A percentile compares a stretch with the other conserved stretches of the same genome.
phyloP scores from a whole-genome alignment of 2,113 vertebrate genomes.

The Microcebus ravelobensis region DNA sequence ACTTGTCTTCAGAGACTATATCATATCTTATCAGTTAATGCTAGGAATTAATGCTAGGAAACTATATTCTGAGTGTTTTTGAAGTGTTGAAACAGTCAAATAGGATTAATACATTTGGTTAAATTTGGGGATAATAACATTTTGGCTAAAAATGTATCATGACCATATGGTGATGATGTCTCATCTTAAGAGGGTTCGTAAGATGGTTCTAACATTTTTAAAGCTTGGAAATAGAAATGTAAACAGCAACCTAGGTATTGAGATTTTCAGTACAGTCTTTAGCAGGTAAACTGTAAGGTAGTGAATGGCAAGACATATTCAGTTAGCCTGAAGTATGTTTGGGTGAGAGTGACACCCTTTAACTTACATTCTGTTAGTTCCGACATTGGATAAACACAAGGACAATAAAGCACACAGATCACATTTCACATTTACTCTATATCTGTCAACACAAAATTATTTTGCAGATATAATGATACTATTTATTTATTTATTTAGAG shows the following conservation, averaged over 20 bases:
- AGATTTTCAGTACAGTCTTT: neutral
- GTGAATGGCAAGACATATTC: neutral
- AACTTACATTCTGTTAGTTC: neutral
- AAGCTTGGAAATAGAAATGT: neutral
- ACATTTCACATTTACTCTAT: neutral
- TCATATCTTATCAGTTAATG: neutral
- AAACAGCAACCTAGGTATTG: neutral
- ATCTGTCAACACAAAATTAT: neutral
- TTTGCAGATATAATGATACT: neutral
- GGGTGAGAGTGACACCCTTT: neutral
- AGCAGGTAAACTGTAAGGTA: neutral
- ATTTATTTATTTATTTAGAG: no score
- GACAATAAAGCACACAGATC: neutral
- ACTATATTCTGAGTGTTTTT: neutral
- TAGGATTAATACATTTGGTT: neutral
- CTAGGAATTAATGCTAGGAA: neutral
- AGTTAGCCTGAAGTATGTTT: neutral
- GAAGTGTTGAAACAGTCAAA: neutral
- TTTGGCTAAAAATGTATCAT: neutral
- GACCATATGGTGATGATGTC: neutral
- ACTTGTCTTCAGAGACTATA: neutral
- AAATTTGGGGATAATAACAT: neutral
- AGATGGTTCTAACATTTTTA: neutral
- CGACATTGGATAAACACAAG: neutral
- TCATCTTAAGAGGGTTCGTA: neutral